Percentiles rank a stretch among this genome's conserved stretches.
Evolutionary conservation across 2,888 invertebrate species (phyloP).

Genomic region (Sussaba pulchella): DNA sequence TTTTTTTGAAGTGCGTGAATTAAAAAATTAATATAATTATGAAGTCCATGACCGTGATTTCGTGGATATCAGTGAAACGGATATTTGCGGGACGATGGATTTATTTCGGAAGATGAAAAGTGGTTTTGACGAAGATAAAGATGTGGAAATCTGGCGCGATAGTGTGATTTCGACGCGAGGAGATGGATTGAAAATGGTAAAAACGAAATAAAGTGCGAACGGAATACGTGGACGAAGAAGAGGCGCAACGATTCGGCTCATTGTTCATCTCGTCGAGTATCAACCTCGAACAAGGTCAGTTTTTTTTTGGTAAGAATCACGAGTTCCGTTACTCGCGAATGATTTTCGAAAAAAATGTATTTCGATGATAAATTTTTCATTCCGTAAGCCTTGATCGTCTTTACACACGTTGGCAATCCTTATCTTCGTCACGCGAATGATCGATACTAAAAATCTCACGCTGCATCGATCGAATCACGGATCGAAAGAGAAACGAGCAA

Average conservation of each 20-base stretch:
- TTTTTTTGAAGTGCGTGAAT: slow-evolving; percentile 64
- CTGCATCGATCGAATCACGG: slow-evolving; percentile 67
- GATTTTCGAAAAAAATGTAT: slow-evolving; percentile 39
- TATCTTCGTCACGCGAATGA: slow-evolving; percentile 17
- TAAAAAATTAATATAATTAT: slow-evolving; percentile 44
- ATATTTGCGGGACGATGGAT: slow-evolving; percentile 28
- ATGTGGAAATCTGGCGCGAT: slow-evolving; percentile 3
- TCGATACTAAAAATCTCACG: slow-evolving; percentile 58
- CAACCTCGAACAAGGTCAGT: slow-evolving; percentile 80
- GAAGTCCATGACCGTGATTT: slow-evolving; percentile 35
- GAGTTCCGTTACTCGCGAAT: slow-evolving; percentile 32
- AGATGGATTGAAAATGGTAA: slow-evolving; percentile 23
- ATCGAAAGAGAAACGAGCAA: slow-evolving; percentile 25
- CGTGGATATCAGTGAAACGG: slow-evolving; percentile 58
- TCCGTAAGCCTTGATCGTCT: slow-evolving; percentile 4
- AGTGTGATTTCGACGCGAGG: slow-evolving; percentile 49
- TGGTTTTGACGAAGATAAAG: slow-evolving; percentile 19
- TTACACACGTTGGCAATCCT: slow-evolving; percentile 23
- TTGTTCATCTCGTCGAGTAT: slow-evolving; percentile 73
- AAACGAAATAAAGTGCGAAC: slow-evolving; percentile 57
- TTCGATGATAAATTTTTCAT: slow-evolving; percentile 33
- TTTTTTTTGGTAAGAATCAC: slow-evolving; percentile 67
- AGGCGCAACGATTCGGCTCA: slow-evolving; percentile 71
- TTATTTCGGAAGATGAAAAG: slow-evolving; percentile 35
- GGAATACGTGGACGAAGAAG: slow-evolving; percentile 73